phyloP scores from a whole-genome alignment of 2,113 vertebrate genomes.

The Carassius gibelio region DNA sequence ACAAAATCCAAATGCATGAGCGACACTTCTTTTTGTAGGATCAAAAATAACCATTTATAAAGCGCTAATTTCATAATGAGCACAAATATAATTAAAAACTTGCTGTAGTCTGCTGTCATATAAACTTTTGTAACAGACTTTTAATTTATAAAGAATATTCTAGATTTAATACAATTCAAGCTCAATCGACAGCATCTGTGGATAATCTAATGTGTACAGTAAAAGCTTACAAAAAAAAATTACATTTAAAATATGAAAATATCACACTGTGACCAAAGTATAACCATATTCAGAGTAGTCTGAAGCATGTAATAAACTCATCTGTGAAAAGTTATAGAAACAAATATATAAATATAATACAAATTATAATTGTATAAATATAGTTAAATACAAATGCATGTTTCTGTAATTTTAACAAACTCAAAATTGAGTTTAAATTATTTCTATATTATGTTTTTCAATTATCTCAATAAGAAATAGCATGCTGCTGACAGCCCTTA shows the following conservation, averaged over 20 bases:
- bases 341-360: background rate
- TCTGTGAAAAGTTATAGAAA: background rate
- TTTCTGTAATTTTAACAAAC: background rate
- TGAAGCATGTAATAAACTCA: background rate
- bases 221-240: background rate
- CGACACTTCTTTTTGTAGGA: conserved; percentile 24
- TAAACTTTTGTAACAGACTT: background rate
- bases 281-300: background rate
- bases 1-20: conserved; percentile 23
- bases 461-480: background rate
- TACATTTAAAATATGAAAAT: background rate
- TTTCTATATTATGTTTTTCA: background rate
- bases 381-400: background rate
- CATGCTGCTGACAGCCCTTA: background rate
- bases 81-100: background rate
- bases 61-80: background rate
- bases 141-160: background rate
- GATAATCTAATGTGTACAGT: background rate
- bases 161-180: background rate
- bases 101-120: background rate
- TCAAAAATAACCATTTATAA: conserved; percentile 32
- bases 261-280: background rate
- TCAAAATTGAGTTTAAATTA: background rate
- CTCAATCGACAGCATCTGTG: background rate
- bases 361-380: background rate